Percentiles rank a stretch among this genome's conserved stretches.
Conservation (phyloP, 2,797 vertebrate species). For the Sebastiscus albofasciatus region DNA sequence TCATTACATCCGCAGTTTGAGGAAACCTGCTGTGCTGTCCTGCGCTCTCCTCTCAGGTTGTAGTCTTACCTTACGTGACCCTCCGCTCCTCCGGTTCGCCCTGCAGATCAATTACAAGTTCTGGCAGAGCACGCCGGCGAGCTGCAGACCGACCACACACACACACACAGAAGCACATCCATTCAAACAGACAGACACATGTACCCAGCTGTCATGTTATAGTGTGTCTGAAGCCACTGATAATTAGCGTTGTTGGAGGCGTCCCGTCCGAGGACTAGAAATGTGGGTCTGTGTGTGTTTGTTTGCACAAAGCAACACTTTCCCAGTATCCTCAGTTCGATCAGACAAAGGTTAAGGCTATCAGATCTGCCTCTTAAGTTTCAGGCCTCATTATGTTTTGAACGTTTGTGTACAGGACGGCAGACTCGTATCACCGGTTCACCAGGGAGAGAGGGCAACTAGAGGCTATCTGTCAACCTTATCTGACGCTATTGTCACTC, state of each 20-base stretch:
- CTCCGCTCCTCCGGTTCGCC: constrained; percentile 15
- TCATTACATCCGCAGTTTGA: constrained; percentile 4
- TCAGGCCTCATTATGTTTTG: constrained; percentile 64
- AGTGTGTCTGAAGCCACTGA: constrained; percentile 34
- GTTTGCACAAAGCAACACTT: neutral
- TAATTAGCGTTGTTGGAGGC: constrained; percentile 51
- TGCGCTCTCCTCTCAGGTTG: neutral
- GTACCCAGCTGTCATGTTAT: constrained; percentile 36
- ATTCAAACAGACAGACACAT: constrained; percentile 31
- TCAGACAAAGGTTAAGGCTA: constrained; percentile 35
- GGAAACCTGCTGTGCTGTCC: neutral
- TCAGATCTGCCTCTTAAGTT: constrained; percentile 64
- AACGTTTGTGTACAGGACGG: constrained; percentile 19
- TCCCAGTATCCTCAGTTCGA: constrained; percentile 25
- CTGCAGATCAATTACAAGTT: constrained; percentile 49
- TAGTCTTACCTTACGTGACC: constrained; percentile 64
- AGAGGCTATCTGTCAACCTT: constrained; percentile 58
- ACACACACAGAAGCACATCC: constrained; percentile 35
- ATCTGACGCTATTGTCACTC: constrained; percentile 62
- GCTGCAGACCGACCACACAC: constrained; percentile 34
- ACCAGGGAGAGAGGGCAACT: constrained; percentile 49
- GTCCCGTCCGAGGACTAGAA: constrained; percentile 2
- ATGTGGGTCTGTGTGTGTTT: neutral
- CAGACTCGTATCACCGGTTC: constrained; percentile 38
- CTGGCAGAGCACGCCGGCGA: constrained; percentile 10